Percentiles rank a stretch among this genome's conserved stretches.
Evolutionary conservation across 2,888 invertebrate genomes (phyloP).

Genomic region (Microplitis manilae): DNA sequence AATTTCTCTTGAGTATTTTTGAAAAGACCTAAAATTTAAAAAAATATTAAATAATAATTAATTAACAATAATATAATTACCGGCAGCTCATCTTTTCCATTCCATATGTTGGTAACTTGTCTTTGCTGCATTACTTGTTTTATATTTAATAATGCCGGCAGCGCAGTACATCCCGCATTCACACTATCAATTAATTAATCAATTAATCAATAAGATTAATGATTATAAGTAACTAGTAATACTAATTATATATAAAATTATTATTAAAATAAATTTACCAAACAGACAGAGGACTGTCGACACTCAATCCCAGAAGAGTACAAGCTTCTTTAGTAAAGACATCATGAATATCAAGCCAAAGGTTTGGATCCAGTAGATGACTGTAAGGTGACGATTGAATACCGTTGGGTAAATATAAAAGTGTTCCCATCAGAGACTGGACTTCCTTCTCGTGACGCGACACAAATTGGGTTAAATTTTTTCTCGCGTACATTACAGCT

Average conservation of each 20-base stretch:
- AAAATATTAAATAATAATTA: slow-evolving; percentile 5
- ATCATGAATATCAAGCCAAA: slow-evolving; percentile 87
- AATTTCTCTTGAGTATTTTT: neutral
- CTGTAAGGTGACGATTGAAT: slow-evolving; percentile 86
- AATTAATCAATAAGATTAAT: slow-evolving; percentile 27
- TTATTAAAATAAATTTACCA: slow-evolving; percentile 73
- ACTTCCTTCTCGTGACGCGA: slow-evolving; percentile 86
- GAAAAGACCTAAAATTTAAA: neutral
- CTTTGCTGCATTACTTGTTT: slow-evolving; percentile 91
- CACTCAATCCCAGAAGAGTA: slow-evolving; percentile 88
- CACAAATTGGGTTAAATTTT: slow-evolving; percentile 87
- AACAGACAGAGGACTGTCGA: slow-evolving; percentile 91
- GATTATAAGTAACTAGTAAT: neutral
- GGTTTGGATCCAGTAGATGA: slow-evolving; percentile 80
- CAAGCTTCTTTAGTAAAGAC: slow-evolving; percentile 95
- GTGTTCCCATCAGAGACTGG: slow-evolving; percentile 88
- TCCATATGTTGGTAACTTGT: slow-evolving; percentile 95
- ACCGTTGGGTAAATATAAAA: slow-evolving; percentile 85
- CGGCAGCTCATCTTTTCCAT: slow-evolving; percentile 95
- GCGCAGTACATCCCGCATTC: slow-evolving; percentile 92
- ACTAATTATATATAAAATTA: slow-evolving; percentile 14
- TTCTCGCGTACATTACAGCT: slow-evolving; percentile 89
- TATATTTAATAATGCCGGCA: slow-evolving; percentile 95
- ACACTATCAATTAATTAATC: slow-evolving; percentile 74
- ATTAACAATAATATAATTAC: slow-evolving; percentile 73